phyloP scores from a whole-genome alignment of 2,113 vertebrate species.

The Carettochelys insculpta region DNA sequence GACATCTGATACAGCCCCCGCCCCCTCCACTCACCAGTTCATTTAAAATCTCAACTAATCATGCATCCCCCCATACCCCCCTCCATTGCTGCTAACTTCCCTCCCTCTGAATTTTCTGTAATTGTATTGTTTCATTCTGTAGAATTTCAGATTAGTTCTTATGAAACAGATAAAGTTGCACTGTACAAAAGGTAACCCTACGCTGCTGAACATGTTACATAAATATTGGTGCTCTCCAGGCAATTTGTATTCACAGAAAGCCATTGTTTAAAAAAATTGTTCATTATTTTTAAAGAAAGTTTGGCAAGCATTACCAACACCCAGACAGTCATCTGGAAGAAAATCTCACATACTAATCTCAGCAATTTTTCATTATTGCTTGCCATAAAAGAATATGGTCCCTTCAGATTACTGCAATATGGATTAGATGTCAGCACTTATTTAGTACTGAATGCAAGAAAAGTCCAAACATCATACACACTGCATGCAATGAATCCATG shows the following conservation, averaged over 20 bases:
- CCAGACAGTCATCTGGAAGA: background rate
- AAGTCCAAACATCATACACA: background rate
- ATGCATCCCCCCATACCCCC: background rate
- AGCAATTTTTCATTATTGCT: background rate
- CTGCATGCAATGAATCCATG: background rate
- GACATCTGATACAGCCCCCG: background rate
- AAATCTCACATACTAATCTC: background rate
- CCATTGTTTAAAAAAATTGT: background rate
- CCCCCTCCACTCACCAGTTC: background rate
- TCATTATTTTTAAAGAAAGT: background rate
- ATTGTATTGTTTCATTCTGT: background rate
- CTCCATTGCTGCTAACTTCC: background rate
- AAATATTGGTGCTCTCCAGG: accelerated
- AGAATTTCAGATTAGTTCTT: background rate
- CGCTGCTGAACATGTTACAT: accelerated
- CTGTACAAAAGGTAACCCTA: background rate
- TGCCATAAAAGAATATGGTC: background rate
- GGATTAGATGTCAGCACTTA: background rate
- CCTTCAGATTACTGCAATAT: background rate
- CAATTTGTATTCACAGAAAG: accelerated
- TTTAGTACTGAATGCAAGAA: background rate
- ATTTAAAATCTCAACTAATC: background rate
- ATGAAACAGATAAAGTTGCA: background rate
- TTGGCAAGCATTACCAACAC: background rate
- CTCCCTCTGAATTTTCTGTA: background rate